Percentiles rank a stretch among this genome's conserved stretches.
These are phyloP conservation scores for Eilema sororculum DNA, from an alignment of 2,888 invertebrate genomes.

Conservation along the genomic window DNA sequence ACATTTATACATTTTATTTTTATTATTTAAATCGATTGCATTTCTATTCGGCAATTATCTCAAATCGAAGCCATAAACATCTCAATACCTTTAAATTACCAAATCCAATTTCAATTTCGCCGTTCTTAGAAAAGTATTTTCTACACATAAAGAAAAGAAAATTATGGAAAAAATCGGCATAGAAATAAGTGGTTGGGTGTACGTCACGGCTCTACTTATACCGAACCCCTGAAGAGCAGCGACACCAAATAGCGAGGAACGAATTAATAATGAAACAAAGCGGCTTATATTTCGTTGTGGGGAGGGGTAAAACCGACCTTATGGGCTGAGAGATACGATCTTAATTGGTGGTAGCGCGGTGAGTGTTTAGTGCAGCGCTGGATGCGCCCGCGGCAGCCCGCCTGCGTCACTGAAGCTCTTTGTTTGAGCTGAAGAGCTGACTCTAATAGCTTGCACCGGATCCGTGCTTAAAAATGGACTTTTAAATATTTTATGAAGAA, in stretches of 20 bases:
- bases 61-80: not conserved
- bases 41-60: not conserved
- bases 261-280: constrained; percentile 82
- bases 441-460: constrained; percentile 86
- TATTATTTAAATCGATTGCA: not conserved
- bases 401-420: constrained; percentile 81
- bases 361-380: constrained; percentile 70
- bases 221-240: constrained; percentile 77
- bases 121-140: constrained; percentile 39
- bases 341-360: constrained; percentile 73
- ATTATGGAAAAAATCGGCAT: constrained; percentile 55
- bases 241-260: constrained; percentile 84
- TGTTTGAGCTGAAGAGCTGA: constrained; percentile 85
- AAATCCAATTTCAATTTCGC: constrained; percentile 16
- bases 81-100: constrained; percentile 7
- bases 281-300: constrained; percentile 67
- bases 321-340: constrained; percentile 74
- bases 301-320: constrained; percentile 72
- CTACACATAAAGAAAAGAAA: constrained; percentile 44
- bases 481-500: constrained; percentile 84
- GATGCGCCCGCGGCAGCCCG: constrained; percentile 75
- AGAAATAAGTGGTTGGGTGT: constrained; percentile 69
- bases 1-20: not conserved
- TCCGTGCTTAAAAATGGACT: constrained; percentile 83
- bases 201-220: constrained; percentile 74